Evolutionary conservation across 2,113 vertebrate genomes (phyloP).

Genomic region (Poeciliopsis retropinna): DNA sequence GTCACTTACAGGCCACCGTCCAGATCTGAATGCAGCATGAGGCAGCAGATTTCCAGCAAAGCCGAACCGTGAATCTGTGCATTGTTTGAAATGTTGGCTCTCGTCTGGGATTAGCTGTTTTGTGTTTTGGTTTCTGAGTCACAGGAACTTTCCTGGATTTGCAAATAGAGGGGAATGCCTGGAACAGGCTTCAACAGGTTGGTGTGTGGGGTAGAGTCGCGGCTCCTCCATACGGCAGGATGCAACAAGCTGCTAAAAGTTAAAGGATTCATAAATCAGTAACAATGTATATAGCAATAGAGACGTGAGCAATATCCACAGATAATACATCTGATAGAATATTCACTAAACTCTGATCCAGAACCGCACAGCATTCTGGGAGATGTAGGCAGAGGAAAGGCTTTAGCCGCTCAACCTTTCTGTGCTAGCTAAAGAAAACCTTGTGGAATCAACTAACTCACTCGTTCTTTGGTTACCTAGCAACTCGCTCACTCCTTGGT

Average conservation of each 20-base stretch:
- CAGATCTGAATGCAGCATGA: conserved; percentile 31
- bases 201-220: neutral
- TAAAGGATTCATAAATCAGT: neutral
- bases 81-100: conserved; percentile 13
- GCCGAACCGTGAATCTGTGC: conserved; percentile 20
- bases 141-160: conserved; percentile 50
- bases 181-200: conserved; percentile 43
- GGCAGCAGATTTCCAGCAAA: conserved; percentile 18
- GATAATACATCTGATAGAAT: too few species aligned
- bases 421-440: too few species aligned
- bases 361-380: too few species aligned
- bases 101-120: conserved; percentile 38
- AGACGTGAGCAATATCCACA: too few species aligned
- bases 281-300: too few species aligned
- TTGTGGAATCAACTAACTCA: too few species aligned
- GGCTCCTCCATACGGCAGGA: neutral
- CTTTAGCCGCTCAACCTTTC: too few species aligned
- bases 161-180: conserved; percentile 27
- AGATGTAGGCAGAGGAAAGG: too few species aligned
- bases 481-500: too few species aligned
- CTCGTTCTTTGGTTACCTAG: too few species aligned
- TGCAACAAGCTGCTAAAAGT: neutral
- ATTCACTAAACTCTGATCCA: too few species aligned
- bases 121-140: conserved; percentile 53
- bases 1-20: conserved; percentile 12